Percentiles rank a stretch among this genome's conserved stretches.
Conservation (phyloP, 2,888 invertebrate genomes). For the Leptopilina syphax region DNA sequence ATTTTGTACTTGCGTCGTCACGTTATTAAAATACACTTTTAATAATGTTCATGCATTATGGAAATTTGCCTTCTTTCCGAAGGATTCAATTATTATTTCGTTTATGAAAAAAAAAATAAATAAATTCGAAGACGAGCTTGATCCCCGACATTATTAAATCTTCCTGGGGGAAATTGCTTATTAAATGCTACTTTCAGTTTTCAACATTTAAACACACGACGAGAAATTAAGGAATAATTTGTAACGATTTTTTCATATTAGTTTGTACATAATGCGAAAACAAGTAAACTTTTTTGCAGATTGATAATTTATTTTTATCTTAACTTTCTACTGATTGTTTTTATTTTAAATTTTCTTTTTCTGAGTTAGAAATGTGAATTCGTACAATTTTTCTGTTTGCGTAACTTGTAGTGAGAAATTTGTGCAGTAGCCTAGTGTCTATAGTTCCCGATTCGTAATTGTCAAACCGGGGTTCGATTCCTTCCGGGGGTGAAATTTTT, state of each 20-base stretch:
- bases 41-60: constrained; percentile 65
- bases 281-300: too few relatives aligned
- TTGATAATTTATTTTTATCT: too few relatives aligned
- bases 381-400: too few relatives aligned
- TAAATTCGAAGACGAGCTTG: constrained; percentile 28
- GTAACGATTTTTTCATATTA: background rate
- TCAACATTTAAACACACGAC: background rate
- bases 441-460: too few relatives aligned
- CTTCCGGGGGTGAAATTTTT: too few relatives aligned
- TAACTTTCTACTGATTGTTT: too few relatives aligned
- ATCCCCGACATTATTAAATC: constrained; percentile 19
- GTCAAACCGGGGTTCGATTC: too few relatives aligned
- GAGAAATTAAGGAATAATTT: background rate
- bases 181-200: constrained; percentile 30
- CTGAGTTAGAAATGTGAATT: too few relatives aligned
- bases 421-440: too few relatives aligned
- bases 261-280: background rate
- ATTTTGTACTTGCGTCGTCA: constrained; percentile 37
- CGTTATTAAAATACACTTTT: constrained; percentile 55
- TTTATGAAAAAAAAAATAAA: constrained; percentile 50
- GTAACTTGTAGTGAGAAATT: too few relatives aligned
- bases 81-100: constrained; percentile 56
- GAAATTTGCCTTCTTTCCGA: constrained; percentile 51
- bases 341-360: too few relatives aligned
- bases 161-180: constrained; percentile 32